Evolutionary conservation across 1,140 invertebrate genomes (phyloP).

Genomic region (Drosophila albomicans): DNA sequence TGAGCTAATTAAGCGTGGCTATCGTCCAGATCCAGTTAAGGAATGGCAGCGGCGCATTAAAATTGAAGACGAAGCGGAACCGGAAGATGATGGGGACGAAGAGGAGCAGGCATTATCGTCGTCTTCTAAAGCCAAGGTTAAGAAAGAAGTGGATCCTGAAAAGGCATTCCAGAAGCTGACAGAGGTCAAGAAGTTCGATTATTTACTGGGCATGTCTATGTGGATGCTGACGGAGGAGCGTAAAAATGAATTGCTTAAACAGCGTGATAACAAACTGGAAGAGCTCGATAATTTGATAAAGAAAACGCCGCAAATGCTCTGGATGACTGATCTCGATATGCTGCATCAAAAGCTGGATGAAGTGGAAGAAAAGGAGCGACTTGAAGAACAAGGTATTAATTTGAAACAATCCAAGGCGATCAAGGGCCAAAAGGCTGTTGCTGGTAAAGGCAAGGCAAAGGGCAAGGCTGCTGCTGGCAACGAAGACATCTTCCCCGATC

Average conservation of each 20-base stretch:
- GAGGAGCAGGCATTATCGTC: conserved; percentile 59
- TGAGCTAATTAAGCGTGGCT: conserved; percentile 94
- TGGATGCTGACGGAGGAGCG: conserved; percentile 97
- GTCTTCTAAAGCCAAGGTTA: conserved; percentile 62
- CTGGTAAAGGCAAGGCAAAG: conserved; percentile 49
- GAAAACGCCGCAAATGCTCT: conserved; percentile 92
- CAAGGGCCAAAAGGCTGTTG: conserved; percentile 52
- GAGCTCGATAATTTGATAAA: conserved; percentile 90
- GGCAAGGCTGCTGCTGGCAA: conserved; percentile 49
- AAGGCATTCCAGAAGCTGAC: conserved; percentile 87
- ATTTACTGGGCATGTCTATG: conserved; percentile 97
- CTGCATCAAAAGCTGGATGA: conserved; percentile 90
- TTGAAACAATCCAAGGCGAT: conserved; percentile 77
- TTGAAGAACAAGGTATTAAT: conserved; percentile 86
- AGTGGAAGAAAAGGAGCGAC: conserved; percentile 89
- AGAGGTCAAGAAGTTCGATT: conserved; percentile 93
- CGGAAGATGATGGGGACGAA: conserved; percentile 86
- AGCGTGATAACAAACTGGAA: conserved; percentile 92
- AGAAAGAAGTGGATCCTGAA: conserved; percentile 86
- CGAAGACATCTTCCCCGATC: conserved; percentile 68
- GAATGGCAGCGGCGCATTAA: conserved; percentile 93
- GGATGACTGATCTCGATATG: conserved; percentile 94
- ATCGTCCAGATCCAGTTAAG: conserved; percentile 97
- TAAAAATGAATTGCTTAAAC: conserved; percentile 96
- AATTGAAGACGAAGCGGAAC: conserved; percentile 85